Conservation (phyloP, 2,888 invertebrate genomes). For the Clistopyga incitator region DNA sequence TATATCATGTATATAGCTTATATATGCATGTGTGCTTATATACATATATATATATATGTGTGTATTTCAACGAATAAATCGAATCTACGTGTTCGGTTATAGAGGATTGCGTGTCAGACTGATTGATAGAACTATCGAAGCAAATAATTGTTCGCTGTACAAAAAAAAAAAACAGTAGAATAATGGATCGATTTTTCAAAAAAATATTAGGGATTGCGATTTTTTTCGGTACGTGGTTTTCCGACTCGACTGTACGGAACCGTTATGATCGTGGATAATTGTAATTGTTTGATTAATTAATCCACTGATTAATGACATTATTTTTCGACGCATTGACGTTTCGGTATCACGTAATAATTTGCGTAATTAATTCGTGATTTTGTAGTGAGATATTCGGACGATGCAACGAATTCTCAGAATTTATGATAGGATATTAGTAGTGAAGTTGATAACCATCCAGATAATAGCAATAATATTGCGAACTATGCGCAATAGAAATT, state of each 20-base stretch:
- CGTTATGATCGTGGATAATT: not conserved
- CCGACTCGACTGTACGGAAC: not conserved
- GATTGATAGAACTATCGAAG: constrained; percentile 8
- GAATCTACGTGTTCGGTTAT: constrained; percentile 4
- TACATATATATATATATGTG: not conserved
- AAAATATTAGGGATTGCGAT: not conserved
- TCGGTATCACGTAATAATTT: no score
- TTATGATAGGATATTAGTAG: no score
- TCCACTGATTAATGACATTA: no score
- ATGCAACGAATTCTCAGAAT: no score
- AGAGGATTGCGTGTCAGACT: constrained; percentile 16
- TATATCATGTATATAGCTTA: not conserved
- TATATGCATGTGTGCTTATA: not conserved
- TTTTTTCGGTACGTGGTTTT: not conserved
- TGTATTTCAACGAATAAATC: constrained; percentile 20
- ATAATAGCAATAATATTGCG: no score
- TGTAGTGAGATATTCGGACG: no score
- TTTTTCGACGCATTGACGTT: no score
- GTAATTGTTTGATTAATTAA: not conserved
- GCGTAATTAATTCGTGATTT: no score
- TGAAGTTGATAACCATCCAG: no score
- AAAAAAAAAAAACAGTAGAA: not conserved
- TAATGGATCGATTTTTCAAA: not conserved
- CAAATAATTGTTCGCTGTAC: not conserved
- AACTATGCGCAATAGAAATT: no score